phyloP scores from a whole-genome alignment of 2,888 invertebrate species.

The Diploptera punctata region DNA sequence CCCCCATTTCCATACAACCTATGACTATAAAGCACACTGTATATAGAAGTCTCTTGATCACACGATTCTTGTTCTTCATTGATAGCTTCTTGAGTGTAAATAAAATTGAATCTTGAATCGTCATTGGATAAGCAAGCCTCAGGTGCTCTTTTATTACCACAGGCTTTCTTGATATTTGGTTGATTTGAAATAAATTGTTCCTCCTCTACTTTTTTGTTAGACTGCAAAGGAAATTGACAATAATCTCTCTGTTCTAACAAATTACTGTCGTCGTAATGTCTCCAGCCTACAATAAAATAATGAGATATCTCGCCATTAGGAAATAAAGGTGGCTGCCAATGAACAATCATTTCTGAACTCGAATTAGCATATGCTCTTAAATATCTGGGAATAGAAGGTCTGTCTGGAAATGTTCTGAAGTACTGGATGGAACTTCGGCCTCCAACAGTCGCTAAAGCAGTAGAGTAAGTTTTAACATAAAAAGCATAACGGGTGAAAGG shows the following conservation, averaged over 20 bases:
- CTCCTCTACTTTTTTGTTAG: not conserved
- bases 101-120: slow-evolving; percentile 17
- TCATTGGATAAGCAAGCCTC: slow-evolving; percentile 4
- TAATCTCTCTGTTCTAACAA: slow-evolving; percentile 55
- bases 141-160: slow-evolving; percentile 6
- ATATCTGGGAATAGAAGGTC: slow-evolving; percentile 23
- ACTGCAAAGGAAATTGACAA: slow-evolving; percentile 53
- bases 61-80: slow-evolving; percentile 17
- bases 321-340: slow-evolving; percentile 65
- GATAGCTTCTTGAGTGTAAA: slow-evolving; percentile 12
- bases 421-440: slow-evolving; percentile 54
- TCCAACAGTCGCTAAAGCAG: not conserved
- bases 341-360: slow-evolving; percentile 57
- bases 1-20: slow-evolving; percentile 24
- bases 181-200: not conserved
- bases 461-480: slow-evolving; percentile 61
- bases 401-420: slow-evolving; percentile 54
- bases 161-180: not conserved
- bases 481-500: slow-evolving; percentile 76
- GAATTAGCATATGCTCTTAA: slow-evolving; percentile 44
- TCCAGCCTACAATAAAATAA: slow-evolving; percentile 56
- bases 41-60: slow-evolving; percentile 21
- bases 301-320: slow-evolving; percentile 66
- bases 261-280: slow-evolving; percentile 48
- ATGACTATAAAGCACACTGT: slow-evolving; percentile 20